Percentiles rank a stretch among this genome's conserved stretches.
Conservation (phyloP, 2,797 vertebrate genomes). For the Sebastes minor region DNA sequence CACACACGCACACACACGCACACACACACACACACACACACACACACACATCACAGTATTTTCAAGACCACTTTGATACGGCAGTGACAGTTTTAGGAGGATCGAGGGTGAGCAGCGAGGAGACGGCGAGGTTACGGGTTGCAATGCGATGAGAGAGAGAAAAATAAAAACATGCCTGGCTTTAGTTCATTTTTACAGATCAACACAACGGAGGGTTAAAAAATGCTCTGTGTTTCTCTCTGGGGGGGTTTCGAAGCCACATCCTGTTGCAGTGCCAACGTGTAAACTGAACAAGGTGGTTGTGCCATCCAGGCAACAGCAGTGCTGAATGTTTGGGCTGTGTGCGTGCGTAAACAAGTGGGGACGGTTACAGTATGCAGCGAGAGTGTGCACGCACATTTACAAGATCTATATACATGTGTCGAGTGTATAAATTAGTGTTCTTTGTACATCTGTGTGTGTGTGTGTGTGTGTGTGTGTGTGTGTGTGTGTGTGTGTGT, state of each 20-base stretch:
- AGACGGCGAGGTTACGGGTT: constrained; percentile 38
- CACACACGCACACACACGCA: neutral
- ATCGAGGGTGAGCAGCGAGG: constrained; percentile 7
- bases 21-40: constrained; percentile 6
- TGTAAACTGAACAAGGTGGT: constrained; percentile 13
- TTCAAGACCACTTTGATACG: constrained; percentile 59
- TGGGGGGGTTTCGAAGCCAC: constrained; percentile 37
- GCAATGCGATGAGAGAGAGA: constrained; percentile 7
- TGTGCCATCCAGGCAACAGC: constrained; percentile 56
- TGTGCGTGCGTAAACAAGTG: constrained; percentile 30
- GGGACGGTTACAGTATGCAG: constrained; percentile 42
- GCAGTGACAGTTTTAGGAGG: constrained; percentile 63
- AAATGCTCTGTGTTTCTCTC: constrained; percentile 29
- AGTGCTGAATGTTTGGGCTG: constrained; percentile 40
- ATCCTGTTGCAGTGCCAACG: constrained; percentile 21
- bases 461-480: constrained; percentile 1
- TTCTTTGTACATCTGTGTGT: constrained; percentile 61
- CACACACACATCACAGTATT: constrained; percentile 59
- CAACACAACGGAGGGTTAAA: constrained; percentile 26
- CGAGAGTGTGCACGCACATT: constrained; percentile 41
- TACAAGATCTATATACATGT: constrained; percentile 68
- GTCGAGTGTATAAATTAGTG: constrained; percentile 66
- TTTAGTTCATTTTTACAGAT: constrained; percentile 47
- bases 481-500: constrained; percentile 8
- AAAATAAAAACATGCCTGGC: constrained; percentile 12